A percentile compares a stretch with the other conserved stretches of the same genome.
Evolutionary conservation across 2,113 vertebrate species (phyloP).

Genomic region (Lontra canadensis): DNA sequence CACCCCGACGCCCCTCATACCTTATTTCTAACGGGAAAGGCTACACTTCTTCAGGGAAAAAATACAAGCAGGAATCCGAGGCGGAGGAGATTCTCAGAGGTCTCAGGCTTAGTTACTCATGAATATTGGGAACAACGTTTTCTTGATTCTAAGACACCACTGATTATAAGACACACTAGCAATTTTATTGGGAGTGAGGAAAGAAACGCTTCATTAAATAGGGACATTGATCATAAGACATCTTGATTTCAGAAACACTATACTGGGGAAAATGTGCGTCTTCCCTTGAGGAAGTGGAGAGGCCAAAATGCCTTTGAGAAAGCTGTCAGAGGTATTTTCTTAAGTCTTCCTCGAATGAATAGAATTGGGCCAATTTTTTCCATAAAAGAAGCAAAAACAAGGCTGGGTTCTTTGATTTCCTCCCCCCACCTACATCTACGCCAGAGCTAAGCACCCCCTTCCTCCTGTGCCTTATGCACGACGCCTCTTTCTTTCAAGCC

Average conservation of each 20-base stretch:
- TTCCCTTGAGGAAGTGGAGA: not conserved
- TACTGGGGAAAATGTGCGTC: not conserved
- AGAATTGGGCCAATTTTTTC: not conserved
- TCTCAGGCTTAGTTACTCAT: not conserved
- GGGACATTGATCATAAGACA: not conserved
- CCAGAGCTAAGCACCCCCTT: not conserved
- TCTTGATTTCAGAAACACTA: not conserved
- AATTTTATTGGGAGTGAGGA: not conserved
- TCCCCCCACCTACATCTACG: not conserved
- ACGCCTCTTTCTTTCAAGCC: not conserved
- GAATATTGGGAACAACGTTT: not conserved
- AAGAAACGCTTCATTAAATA: not conserved
- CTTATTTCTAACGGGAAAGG: not conserved
- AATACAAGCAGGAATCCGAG: not conserved
- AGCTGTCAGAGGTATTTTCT: not conserved
- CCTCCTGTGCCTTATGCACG: not conserved
- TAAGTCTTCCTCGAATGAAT: not conserved
- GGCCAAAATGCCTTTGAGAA: not conserved
- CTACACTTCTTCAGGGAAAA: not conserved
- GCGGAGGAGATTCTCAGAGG: not conserved
- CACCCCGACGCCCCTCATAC: not conserved
- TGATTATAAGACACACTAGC: not conserved
- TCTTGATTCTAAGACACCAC: not conserved
- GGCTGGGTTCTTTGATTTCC: constrained; percentile 6
- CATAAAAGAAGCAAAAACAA: not conserved